Evolutionary conservation across 2,888 invertebrate species (phyloP).

Genomic region (Ichneumon xanthorius): DNA sequence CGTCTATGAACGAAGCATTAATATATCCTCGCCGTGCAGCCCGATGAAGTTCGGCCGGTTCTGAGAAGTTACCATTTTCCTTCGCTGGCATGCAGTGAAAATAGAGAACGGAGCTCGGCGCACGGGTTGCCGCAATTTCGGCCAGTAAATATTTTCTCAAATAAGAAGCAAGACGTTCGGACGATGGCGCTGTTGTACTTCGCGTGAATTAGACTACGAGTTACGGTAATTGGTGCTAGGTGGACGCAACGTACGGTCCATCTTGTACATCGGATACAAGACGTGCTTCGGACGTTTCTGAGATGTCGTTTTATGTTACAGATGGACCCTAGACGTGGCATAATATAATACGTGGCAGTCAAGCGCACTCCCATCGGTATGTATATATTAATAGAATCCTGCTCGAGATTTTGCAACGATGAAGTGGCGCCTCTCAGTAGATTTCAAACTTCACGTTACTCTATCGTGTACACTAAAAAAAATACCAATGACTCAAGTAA

Average conservation of each 20-base stretch:
- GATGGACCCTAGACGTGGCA: conserved; percentile 36
- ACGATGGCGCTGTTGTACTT: conserved; percentile 56
- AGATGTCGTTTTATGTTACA: conserved; percentile 62
- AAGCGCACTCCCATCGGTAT: conserved; percentile 24
- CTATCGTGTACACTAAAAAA: background rate
- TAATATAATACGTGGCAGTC: conserved; percentile 34
- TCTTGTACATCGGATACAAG: background rate
- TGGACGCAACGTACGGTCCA: background rate
- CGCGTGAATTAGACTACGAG: conserved; percentile 48
- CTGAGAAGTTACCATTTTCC: conserved; percentile 9
- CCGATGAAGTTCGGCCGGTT: conserved; percentile 33
- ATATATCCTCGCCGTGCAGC: conserved; percentile 31
- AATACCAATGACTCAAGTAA: too few species aligned
- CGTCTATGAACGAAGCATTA: conserved; percentile 60
- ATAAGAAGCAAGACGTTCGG: conserved; percentile 15
- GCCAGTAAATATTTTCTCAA: conserved; percentile 55
- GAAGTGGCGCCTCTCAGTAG: background rate
- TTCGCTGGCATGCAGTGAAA: conserved; percentile 32
- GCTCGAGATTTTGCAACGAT: background rate
- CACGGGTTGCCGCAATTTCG: conserved; percentile 46
- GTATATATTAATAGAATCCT: conserved; percentile 62
- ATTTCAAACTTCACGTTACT: background rate
- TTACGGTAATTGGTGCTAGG: conserved; percentile 54
- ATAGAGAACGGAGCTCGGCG: conserved; percentile 13
- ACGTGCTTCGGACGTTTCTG: conserved; percentile 47